phyloP scores from a whole-genome alignment of 2,888 invertebrate genomes.

The Molanna angustata region DNA sequence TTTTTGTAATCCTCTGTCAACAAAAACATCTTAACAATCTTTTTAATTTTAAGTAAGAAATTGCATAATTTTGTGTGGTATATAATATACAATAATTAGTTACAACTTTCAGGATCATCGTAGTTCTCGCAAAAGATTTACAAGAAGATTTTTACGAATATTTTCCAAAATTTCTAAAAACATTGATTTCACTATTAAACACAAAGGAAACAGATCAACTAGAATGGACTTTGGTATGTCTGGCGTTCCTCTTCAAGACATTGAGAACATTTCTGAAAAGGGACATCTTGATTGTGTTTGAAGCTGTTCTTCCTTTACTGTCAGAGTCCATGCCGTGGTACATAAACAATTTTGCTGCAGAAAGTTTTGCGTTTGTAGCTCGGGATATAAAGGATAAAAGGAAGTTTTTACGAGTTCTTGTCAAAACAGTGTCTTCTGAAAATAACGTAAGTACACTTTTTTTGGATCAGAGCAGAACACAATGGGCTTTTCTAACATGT shows the following conservation, averaged over 20 bases:
- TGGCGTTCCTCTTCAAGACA: conserved; percentile 89
- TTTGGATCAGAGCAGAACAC: too few relatives aligned
- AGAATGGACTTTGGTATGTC: conserved; percentile 80
- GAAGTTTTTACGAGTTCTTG: conserved; percentile 66
- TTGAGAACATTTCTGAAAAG: conserved; percentile 80
- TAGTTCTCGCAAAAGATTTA: conserved; percentile 83
- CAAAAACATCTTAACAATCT: too few relatives aligned
- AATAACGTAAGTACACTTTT: conserved; percentile 61
- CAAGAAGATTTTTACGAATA: conserved; percentile 86
- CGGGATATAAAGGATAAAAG: conserved; percentile 81
- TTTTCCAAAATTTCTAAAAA: conserved; percentile 72
- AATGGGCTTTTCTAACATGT: too few relatives aligned
- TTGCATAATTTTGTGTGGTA: background rate
- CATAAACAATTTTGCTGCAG: conserved; percentile 90
- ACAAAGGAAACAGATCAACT: conserved; percentile 80
- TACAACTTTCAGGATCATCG: conserved; percentile 63
- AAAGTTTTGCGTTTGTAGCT: conserved; percentile 93
- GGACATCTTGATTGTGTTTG: conserved; percentile 71
- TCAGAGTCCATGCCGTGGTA: conserved; percentile 77
- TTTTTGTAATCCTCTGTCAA: too few relatives aligned
- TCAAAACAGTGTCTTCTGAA: conserved; percentile 63
- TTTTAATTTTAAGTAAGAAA: background rate
- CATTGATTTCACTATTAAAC: conserved; percentile 67
- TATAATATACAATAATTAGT: background rate
- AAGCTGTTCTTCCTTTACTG: conserved; percentile 70